Evolutionary conservation across 2,888 invertebrate species (phyloP).

Genomic region (Chesias legatella): DNA sequence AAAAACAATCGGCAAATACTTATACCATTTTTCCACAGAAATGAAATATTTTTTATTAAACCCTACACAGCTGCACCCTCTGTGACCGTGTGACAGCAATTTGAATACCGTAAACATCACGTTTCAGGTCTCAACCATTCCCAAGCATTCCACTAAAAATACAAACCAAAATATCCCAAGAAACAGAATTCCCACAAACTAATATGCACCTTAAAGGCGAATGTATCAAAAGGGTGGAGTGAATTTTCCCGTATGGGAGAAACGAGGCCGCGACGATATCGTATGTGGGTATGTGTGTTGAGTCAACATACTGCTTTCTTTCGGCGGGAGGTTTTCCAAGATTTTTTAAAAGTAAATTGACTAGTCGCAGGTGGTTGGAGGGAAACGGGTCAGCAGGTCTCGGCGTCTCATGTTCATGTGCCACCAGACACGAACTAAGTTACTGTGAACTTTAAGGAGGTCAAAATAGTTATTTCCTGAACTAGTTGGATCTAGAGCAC

Average conservation of each 20-base stretch:
- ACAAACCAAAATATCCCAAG: conserved; percentile 39
- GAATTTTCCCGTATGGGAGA: conserved; percentile 51
- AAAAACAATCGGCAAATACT: conserved; percentile 1
- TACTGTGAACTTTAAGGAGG: neutral
- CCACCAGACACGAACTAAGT: conserved; percentile 56
- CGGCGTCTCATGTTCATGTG: conserved; percentile 73
- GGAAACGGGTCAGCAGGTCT: conserved; percentile 76
- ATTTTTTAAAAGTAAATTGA: conserved; percentile 76
- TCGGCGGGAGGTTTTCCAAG: conserved; percentile 60
- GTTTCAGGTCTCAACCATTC: conserved; percentile 62
- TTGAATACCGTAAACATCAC: conserved; percentile 70
- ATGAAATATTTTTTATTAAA: conserved; percentile 44
- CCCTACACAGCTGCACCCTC: conserved; percentile 37
- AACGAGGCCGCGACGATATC: conserved; percentile 67
- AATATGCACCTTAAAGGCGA: conserved; percentile 58
- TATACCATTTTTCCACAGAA: conserved; percentile 8
- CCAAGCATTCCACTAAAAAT: conserved; percentile 52
- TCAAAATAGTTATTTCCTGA: neutral
- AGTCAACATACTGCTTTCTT: conserved; percentile 74
- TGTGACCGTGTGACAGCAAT: conserved; percentile 59
- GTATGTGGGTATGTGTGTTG: conserved; percentile 65
- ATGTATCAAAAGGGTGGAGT: conserved; percentile 49
- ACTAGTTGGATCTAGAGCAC: no score
- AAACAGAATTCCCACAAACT: conserved; percentile 37
- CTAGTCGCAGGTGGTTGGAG: conserved; percentile 68